A percentile compares a stretch with the other conserved stretches of the same genome.
Evolutionary conservation across 2,797 vertebrate genomes (phyloP).

Genomic region (Rhabdomys pumilio): DNA sequence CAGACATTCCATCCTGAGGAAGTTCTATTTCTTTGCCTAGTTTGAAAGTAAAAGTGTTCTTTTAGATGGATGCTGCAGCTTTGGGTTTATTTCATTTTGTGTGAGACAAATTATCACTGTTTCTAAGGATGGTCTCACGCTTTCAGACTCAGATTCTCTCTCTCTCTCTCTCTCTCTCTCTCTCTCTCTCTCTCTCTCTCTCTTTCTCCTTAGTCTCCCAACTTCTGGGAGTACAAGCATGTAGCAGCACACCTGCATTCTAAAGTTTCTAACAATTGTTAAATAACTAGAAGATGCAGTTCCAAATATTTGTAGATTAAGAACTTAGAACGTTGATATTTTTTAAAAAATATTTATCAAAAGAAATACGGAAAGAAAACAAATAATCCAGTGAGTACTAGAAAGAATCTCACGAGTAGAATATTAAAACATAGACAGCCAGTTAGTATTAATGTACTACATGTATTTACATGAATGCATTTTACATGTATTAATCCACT

Average conservation of each 20-base stretch:
- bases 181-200: neutral
- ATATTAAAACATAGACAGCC: neutral
- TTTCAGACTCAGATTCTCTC: neutral
- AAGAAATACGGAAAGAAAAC: slow-evolving; percentile 32
- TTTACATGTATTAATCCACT: slow-evolving; percentile 40
- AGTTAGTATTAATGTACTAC: neutral
- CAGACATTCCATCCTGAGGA: neutral
- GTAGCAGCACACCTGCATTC: neutral
- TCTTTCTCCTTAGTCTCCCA: neutral
- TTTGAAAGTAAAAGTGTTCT: slow-evolving; percentile 19
- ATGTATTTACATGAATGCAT: neutral
- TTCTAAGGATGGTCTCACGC: neutral
- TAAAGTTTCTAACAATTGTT: neutral
- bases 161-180: too few relatives aligned
- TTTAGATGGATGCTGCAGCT: neutral
- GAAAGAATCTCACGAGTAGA: slow-evolving; percentile 43
- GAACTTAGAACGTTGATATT: slow-evolving; percentile 31
- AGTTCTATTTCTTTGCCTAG: slow-evolving; percentile 34
- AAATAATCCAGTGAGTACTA: slow-evolving; percentile 20
- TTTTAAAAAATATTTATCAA: slow-evolving; percentile 35
- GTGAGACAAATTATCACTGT: neutral
- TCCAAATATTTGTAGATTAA: slow-evolving; percentile 36
- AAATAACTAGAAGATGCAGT: slow-evolving; percentile 52
- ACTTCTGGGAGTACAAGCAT: neutral
- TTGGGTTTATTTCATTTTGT: neutral